Evolutionary conservation across 2,113 vertebrate genomes (phyloP), one percentile per base, ranked within the genome.

Genomic region (Heterochromis multidens): DNA sequence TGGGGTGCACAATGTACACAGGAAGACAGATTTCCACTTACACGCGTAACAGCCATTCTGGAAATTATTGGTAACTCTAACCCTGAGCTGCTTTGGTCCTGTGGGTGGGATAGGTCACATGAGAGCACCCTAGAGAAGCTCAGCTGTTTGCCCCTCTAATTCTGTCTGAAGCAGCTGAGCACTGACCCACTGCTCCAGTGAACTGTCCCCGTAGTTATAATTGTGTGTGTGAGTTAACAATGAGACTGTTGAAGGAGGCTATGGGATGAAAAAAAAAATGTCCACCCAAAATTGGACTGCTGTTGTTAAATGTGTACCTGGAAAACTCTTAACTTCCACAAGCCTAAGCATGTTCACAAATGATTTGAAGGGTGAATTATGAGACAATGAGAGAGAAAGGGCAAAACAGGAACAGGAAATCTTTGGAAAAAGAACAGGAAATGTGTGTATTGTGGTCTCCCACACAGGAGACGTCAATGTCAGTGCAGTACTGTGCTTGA

Each of bases 141-240:
- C 95, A 95, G 95, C 95, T 95, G 95, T 93, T 95, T 91, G 83
- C 90, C 59, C 83, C 87, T 95, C 94, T 95, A 95, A 95, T 95
- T 95, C 93, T 87, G 93, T 94, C 92, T 84, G 76, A 46, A 92
- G 90, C 95, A 95, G 94, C 94, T 95, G 95, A 95, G 85, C 87
- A 86, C 82, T 84, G 90, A 67, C 85, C 82, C 46, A 80, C 88
- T 92, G 88, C 86, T 88, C 91, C 92, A 91, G 84, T 87, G 85
- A 92, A 88, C 91, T 87, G 86, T 80, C 85, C 82, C 86, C 61
- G 25, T 85, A 83, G 88, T 82, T 60, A 89, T 89, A 85, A 89
- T 54, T 17, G 70, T 58, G 63, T 46, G 29, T 10, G 67, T 79
- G 59, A 61, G 60, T 56, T 57, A n/a, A n/a, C n/a, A 7, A 56